These are phyloP conservation scores for Electrona antarctica DNA, from an alignment of 2,113 vertebrate species.

Conservation along the genomic window DNA sequence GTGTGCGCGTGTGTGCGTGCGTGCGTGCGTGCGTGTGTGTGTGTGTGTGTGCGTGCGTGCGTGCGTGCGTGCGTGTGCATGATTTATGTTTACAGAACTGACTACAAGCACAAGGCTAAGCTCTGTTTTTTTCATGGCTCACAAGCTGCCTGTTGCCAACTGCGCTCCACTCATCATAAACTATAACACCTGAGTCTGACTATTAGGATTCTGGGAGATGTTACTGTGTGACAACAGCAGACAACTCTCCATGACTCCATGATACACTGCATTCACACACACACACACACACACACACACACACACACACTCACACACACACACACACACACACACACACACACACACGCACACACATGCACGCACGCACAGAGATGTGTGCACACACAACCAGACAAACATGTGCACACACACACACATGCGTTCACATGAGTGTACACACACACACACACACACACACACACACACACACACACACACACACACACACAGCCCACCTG, in stretches of 20 bases:
- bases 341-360: too few species aligned
- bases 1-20: not conserved
- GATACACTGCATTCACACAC: not conserved
- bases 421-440: not conserved
- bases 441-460: not conserved
- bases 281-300: not conserved
- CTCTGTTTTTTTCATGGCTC: slow-evolving; percentile 52
- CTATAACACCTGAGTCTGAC: slow-evolving; percentile 36
- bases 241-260: not conserved
- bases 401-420: too few species aligned
- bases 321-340: not conserved
- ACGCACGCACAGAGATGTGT: too few species aligned
- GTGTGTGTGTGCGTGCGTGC: not conserved
- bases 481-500: too few species aligned
- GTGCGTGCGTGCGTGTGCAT: slow-evolving; percentile 3
- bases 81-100: slow-evolving; percentile 66
- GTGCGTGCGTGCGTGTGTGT: not conserved
- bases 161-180: slow-evolving; percentile 26
- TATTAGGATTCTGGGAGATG: not conserved
- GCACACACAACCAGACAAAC: too few species aligned
- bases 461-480: too few species aligned
- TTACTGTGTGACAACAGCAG: not conserved
- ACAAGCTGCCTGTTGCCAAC: slow-evolving; percentile 63
- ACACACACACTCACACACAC: not conserved
- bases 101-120: slow-evolving; percentile 21